phyloP scores from a whole-genome alignment of 1,140 invertebrate species.

The Drosophila pseudoobscura region DNA sequence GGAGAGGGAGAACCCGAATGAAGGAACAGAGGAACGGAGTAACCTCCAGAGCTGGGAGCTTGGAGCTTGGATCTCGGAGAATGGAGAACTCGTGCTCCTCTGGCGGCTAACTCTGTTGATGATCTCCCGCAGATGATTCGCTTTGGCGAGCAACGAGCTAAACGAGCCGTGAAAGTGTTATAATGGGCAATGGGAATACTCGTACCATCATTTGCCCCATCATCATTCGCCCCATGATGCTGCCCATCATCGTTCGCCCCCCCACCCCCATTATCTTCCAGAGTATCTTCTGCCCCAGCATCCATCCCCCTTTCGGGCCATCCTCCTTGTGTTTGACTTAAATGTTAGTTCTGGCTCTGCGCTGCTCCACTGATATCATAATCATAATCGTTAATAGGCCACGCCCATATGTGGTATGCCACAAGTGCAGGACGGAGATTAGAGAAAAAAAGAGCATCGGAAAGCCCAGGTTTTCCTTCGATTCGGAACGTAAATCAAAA shows the following conservation, averaged over 20 bases:
- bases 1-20: constrained; percentile 26
- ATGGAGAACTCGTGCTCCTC: constrained; percentile 58
- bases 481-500: constrained; percentile 39
- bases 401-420: constrained; percentile 63
- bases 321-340: constrained; percentile 48
- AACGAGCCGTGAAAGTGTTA: constrained; percentile 82
- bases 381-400: constrained; percentile 77
- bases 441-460: constrained; percentile 6
- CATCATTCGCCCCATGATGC: no score
- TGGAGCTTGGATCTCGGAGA: constrained; percentile 11
- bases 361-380: constrained; percentile 62
- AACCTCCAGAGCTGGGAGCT: constrained; percentile 21
- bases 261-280: no score
- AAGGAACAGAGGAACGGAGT: background rate
- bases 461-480: background rate
- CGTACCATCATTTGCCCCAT: no score
- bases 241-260: no score
- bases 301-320: background rate
- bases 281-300: background rate
- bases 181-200: constrained; percentile 58
- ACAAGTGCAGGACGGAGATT: constrained; percentile 30
- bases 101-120: constrained; percentile 48
- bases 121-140: constrained; percentile 51
- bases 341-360: constrained; percentile 49
- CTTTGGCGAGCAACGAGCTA: constrained; percentile 49